Evolutionary conservation across 2,888 invertebrate species (phyloP), one percentile per base, ranked within the genome.

Genomic region (Stramonita haemastoma): DNA sequence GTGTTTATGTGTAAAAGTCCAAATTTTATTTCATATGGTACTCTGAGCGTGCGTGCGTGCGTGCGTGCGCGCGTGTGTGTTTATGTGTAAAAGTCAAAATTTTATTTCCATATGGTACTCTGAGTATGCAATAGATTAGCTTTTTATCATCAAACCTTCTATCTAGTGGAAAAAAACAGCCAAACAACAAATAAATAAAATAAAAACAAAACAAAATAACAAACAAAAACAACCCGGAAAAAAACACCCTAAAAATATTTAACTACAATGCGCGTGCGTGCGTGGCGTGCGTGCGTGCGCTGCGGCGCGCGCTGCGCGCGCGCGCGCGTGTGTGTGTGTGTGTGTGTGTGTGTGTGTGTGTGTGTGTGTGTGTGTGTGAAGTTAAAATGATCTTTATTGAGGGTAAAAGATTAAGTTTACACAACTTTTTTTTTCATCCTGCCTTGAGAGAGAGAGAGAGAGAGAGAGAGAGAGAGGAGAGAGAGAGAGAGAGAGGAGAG

Each of bases 281-380:
- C n/a, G 22, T 15, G 73, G 73, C n/a, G 73, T 26, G 73, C n/a
- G 73, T 26, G 73, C 22, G 22, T 73, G n/a, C 6, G 73, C n/a
- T 73, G n/a, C n/a, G 73, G n/a, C 6, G 73, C n/a, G n/a, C 22
- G 17, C 22, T 73, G 73, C 73, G 17, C 22, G 73, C 6, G 73
- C n/a, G 73, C 22, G 73, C n/a, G 73, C n/a, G 73, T 73, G 73
- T 73, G 73, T 73, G 73, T 26, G 73, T 73, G 73, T 73, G 73
- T 73, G n/a, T 73, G 73, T 73, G 73, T 73, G 73, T 73, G 17
- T 26, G 22, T 26, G 73, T 26, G n/a, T 26, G 73, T 26, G 73
- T 26, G 73, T 26, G 73, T 26, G n/a, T 26, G 73, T 26, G n/a
- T 26, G 73, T 26, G 73, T 73, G 17, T 73, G 22, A 73, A 26